phyloP scores from a whole-genome alignment of 2,797 vertebrate species.

The Gastrophryne carolinensis region DNA sequence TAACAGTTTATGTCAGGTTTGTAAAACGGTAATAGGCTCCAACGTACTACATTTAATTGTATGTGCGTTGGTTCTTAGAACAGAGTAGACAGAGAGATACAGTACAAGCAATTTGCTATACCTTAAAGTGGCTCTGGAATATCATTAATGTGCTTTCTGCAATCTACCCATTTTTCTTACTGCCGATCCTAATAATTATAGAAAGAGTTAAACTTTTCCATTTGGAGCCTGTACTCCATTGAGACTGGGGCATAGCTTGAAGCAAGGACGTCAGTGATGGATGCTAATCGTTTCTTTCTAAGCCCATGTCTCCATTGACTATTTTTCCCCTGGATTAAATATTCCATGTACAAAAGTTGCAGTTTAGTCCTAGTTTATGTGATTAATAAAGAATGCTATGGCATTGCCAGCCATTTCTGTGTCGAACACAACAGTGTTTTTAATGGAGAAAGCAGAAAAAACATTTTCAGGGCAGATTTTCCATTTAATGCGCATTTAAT shows the following conservation, averaged over 20 bases:
- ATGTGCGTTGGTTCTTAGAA: not conserved
- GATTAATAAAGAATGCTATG: not conserved
- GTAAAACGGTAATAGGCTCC: not conserved
- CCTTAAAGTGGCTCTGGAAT: too few relatives aligned
- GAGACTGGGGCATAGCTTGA: slow-evolving; percentile 1
- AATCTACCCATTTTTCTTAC: too few relatives aligned
- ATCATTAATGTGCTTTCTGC: not conserved
- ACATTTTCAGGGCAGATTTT: not conserved
- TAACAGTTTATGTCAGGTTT: not conserved
- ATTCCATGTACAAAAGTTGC: not conserved
- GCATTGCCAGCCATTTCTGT: not conserved
- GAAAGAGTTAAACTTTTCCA: slow-evolving; percentile 10
- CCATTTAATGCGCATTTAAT: too few relatives aligned
- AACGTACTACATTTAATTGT: not conserved
- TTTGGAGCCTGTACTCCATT: not conserved
- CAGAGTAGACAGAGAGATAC: not conserved
- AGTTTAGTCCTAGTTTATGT: slow-evolving; percentile 5
- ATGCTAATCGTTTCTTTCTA: slow-evolving; percentile 19
- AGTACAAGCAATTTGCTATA: not conserved
- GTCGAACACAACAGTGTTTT: not conserved
- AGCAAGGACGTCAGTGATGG: slow-evolving; percentile 22
- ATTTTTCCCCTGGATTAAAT: slow-evolving; percentile 6
- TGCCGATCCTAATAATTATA: too few relatives aligned
- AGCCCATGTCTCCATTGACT: slow-evolving; percentile 19
- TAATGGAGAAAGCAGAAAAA: not conserved